Conservation (phyloP, 2,888 invertebrate species). For the Epinotia ramella region DNA sequence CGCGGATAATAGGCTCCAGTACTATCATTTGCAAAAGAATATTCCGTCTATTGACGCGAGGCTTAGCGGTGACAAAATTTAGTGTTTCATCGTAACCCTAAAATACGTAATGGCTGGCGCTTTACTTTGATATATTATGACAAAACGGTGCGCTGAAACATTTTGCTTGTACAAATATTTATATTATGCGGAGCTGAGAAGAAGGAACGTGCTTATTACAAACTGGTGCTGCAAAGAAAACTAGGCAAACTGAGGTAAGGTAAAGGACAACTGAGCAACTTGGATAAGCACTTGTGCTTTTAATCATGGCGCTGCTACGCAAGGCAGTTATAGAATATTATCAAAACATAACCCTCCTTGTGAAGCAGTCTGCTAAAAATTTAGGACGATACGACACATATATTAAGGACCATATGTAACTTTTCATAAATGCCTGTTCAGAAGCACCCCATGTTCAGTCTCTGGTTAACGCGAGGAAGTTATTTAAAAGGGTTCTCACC, state of each 20-base stretch:
- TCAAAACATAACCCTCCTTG: background rate
- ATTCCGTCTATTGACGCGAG: constrained; percentile 44
- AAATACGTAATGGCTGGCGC: constrained; percentile 42
- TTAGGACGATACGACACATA: too few species aligned
- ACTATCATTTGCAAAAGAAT: too few species aligned
- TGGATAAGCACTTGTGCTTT: background rate
- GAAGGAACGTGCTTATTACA: constrained; percentile 3
- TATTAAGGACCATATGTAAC: background rate
- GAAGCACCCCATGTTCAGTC: background rate
- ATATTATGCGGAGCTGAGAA: constrained; percentile 19
- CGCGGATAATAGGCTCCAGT: too few species aligned
- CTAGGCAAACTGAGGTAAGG: constrained; percentile 4
- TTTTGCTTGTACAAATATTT: constrained; percentile 44
- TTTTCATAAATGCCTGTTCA: background rate
- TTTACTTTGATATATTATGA: constrained; percentile 45
- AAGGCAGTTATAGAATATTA: background rate
- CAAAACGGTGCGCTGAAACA: constrained; percentile 40
- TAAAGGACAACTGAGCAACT: background rate
- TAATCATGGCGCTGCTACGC: background rate
- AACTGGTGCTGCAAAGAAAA: background rate
- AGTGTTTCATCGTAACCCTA: constrained; percentile 43
- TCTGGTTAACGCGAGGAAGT: background rate
- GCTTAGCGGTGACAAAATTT: constrained; percentile 45
- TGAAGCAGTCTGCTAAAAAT: too few species aligned
- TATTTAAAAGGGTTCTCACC: background rate